These are phyloP conservation scores for Sander vitreus DNA, from an alignment of 2,113 vertebrate genomes.

Conservation along the genomic window DNA sequence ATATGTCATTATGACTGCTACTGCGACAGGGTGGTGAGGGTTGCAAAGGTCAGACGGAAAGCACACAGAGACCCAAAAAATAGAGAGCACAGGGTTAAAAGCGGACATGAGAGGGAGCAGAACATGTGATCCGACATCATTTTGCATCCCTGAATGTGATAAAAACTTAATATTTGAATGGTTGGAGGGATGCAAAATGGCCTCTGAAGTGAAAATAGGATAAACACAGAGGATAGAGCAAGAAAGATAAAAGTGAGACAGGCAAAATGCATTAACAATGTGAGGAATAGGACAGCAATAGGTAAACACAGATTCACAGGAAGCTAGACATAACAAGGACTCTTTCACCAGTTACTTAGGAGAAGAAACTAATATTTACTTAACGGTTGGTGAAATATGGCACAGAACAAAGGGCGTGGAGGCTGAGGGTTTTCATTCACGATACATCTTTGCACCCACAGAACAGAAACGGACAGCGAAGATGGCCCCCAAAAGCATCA, in stretches of 20 bases:
- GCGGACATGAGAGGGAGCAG: neutral
- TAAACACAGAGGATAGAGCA: constrained; percentile 30
- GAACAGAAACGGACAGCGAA: constrained; percentile 20
- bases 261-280: constrained; percentile 58
- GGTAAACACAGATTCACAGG: constrained; percentile 75
- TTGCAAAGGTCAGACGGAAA: constrained; percentile 46
- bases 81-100: constrained; percentile 6
- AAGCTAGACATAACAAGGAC: constrained; percentile 72
- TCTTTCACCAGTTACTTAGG: constrained; percentile 66
- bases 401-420: constrained; percentile 65
- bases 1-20: constrained; percentile 5
- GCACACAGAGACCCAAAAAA: constrained; percentile 14
- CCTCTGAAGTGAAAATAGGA: constrained; percentile 35
- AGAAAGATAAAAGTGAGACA: constrained; percentile 58
- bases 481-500: neutral
- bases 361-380: constrained; percentile 62
- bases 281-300: constrained; percentile 67
- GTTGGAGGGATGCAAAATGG: constrained; percentile 49
- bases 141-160: constrained; percentile 46
- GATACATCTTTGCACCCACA: constrained; percentile 11
- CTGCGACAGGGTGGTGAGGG: constrained; percentile 20
- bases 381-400: constrained; percentile 73
- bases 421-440: constrained; percentile 40
- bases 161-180: constrained; percentile 11
- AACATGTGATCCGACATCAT: constrained; percentile 7